These are phyloP conservation scores for Lasiurus cinereus DNA, from an alignment of 2,113 vertebrate species.

Conservation along the genomic window DNA sequence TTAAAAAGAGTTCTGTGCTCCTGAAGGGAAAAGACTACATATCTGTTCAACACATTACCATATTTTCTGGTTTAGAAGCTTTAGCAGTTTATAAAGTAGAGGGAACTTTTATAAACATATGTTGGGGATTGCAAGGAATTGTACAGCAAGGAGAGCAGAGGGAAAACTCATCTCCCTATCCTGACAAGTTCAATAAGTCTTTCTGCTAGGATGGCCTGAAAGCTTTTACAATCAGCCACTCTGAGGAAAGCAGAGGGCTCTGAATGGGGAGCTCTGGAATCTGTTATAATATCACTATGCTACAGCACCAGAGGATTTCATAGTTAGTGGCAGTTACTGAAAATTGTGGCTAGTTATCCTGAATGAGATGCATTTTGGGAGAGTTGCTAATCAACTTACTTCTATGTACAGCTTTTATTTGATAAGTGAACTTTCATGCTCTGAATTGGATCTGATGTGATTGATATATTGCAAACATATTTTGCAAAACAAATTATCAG, in stretches of 20 bases:
- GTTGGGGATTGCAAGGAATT: background rate
- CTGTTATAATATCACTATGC: background rate
- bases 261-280: background rate
- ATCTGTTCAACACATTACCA: constrained; percentile 41
- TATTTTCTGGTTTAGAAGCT: constrained; percentile 64
- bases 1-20: constrained; percentile 64
- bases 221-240: background rate
- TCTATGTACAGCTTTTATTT: constrained; percentile 30
- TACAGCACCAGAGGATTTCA: background rate
- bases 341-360: constrained; percentile 43
- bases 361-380: constrained; percentile 39
- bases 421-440: constrained; percentile 44
- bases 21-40: constrained; percentile 5
- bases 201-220: background rate
- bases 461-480: constrained; percentile 69
- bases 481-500: constrained; percentile 70
- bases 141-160: background rate
- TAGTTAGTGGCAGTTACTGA: constrained; percentile 17
- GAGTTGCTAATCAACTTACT: constrained; percentile 38
- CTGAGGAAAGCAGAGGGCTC: background rate
- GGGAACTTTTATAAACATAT: constrained; percentile 23
- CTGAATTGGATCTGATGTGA: constrained; percentile 44
- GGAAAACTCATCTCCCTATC: background rate
- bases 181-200: constrained; percentile 15
- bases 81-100: constrained; percentile 54